Evolutionary conservation across 2,888 invertebrate genomes (phyloP), one percentile per base, ranked within the genome.

Genomic region (Tachina lurida): DNA sequence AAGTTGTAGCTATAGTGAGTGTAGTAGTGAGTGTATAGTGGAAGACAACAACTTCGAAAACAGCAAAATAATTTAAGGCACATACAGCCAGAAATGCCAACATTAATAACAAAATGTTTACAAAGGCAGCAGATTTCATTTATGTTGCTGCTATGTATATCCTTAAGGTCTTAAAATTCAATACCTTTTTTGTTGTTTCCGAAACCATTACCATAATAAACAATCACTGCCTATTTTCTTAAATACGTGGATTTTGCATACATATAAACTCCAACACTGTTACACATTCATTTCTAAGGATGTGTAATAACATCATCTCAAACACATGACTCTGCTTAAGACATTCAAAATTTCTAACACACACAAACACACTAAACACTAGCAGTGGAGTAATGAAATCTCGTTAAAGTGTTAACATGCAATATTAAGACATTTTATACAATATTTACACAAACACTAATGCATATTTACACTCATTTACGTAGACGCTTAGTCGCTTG

Each of bases 381-480:
- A 12, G 52, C 49, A 41, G 19, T 41, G 39, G 67, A 45, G 74
- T 87, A 88, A 88, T 89, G 88, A 90, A 89, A 89, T 90, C 89
- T 89, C 88, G 89, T 89, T 86, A 88, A 89, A 88, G 87, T 88
- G 89, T 89, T 88, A 89, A 89, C 89, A 89, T 89, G 87, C 87
- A 85, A 84, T 87, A 87, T 88, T 88, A 88, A 87, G 89, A 88
- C 88, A 85, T 83, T 83, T 71, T 83, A 73, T 67, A 76, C 15
- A 81, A 81, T 75, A 75, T 80, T 74, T 80, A 77, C 71, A 80
- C 71, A 52, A 70, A 80, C 68, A 79, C 80, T 54, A 17, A 65
- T 4, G 60, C 56, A 62, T 54, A 63, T 31, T 68, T 63, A 84
- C 68, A 58, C 41, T 63, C 22, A 58, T n/a, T 77, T 31, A 68